These are phyloP conservation scores for Propithecus perrieri DNA, from an alignment of 2,797 vertebrate genomes.

Conservation along the genomic window DNA sequence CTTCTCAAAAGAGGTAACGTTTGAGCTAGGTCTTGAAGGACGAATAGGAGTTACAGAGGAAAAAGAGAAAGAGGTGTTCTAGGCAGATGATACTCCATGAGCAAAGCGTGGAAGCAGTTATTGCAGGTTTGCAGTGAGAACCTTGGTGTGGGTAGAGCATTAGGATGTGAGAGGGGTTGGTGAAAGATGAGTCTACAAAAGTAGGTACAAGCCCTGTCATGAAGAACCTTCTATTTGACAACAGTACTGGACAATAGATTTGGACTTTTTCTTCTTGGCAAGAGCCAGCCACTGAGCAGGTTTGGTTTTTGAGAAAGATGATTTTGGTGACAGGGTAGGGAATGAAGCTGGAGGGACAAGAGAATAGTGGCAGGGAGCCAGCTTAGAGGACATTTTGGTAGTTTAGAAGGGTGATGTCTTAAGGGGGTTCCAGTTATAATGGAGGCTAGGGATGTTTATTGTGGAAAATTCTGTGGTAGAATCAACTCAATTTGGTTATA, in stretches of 20 bases:
- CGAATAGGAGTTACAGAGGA: background rate
- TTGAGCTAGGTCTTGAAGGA: background rate
- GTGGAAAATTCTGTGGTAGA: background rate
- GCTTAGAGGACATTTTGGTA: background rate
- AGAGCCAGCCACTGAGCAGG: background rate
- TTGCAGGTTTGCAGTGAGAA: background rate
- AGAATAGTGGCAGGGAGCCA: background rate
- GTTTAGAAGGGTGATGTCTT: background rate
- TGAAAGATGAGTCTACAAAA: background rate
- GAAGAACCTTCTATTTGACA: background rate
- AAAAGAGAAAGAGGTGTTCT: background rate
- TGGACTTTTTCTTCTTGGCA: background rate
- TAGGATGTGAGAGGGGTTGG: background rate
- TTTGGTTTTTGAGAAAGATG: background rate
- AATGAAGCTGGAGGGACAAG: background rate
- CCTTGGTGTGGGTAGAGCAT: too few species aligned
- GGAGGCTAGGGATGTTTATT: background rate
- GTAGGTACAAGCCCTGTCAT: rapidly evolving
- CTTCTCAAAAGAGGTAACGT: background rate
- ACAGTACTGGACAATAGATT: background rate
- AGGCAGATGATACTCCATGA: background rate
- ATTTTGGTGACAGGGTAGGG: background rate
- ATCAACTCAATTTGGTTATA: background rate
- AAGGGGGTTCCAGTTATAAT: background rate
- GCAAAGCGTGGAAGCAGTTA: background rate